phyloP scores from a whole-genome alignment of 2,888 invertebrate species.

The Sepioteuthis lessoniana region DNA sequence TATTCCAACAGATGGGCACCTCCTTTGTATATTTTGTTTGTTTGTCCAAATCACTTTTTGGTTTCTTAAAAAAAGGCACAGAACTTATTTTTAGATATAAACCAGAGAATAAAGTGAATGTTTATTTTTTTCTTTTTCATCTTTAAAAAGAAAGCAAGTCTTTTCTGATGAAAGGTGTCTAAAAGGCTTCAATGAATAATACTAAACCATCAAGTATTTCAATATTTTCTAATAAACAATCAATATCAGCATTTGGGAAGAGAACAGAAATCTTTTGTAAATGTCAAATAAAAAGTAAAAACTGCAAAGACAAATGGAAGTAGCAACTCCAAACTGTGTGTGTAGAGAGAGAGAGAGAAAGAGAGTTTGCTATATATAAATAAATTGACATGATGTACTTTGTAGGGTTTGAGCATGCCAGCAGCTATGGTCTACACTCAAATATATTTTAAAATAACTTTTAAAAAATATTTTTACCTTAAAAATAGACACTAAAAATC shows the following conservation, averaged over 20 bases:
- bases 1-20: neutral
- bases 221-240: neutral
- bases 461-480: neutral
- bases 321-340: neutral
- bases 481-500: neutral
- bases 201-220: neutral
- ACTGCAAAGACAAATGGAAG: conserved; percentile 21
- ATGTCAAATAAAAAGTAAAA: neutral
- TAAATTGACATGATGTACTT: conserved; percentile 33
- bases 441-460: neutral
- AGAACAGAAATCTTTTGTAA: conserved; percentile 15
- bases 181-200: conserved; percentile 6
- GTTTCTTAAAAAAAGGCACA: conserved; percentile 33
- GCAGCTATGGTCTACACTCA: neutral
- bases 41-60: conserved; percentile 33
- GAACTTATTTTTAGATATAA: neutral
- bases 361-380: neutral
- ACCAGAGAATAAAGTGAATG: neutral
- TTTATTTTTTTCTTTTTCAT: neutral
- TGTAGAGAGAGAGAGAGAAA: neutral
- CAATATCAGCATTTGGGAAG: neutral
- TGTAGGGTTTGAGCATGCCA: neutral
- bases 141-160: neutral
- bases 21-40: conserved; percentile 4
- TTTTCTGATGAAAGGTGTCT: neutral